These are phyloP conservation scores for Odontothrips loti DNA, from an alignment of 2,888 invertebrate species.

Conservation along the genomic window DNA sequence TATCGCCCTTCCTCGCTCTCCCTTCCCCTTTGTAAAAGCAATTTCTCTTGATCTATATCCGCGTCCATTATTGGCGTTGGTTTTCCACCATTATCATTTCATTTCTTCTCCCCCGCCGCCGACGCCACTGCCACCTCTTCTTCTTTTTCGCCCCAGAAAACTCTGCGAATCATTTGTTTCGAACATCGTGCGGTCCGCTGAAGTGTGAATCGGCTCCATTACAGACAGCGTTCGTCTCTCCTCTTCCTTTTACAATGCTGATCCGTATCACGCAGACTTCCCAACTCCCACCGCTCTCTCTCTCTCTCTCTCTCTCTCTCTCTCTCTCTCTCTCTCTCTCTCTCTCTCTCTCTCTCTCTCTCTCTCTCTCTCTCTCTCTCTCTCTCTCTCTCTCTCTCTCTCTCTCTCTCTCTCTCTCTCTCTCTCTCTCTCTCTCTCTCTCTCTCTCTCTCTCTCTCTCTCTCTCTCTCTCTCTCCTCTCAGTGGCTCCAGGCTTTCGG, in stretches of 20 bases:
- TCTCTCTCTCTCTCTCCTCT: no score
- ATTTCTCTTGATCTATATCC: slow-evolving; percentile 23
- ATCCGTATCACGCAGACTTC: slow-evolving; percentile 8
- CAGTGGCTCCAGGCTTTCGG: no score
- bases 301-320: neutral
- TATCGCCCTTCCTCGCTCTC: neutral
- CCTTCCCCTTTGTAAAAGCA: neutral
- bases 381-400: no score
- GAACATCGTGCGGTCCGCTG: slow-evolving; percentile 23
- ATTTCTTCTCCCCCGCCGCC: neutral
- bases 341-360: no score
- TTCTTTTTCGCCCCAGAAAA: neutral
- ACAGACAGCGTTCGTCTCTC: neutral
- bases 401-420: no score
- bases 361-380: no score
- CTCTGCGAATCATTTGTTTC: slow-evolving; percentile 9
- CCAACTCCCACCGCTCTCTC: neutral
- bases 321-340: neutral
- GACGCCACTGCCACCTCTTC: neutral
- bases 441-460: no score
- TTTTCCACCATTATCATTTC: slow-evolving; percentile 16
- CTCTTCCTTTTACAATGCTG: slow-evolving; percentile 12
- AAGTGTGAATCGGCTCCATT: slow-evolving; percentile 22
- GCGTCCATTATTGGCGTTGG: slow-evolving; percentile 16
- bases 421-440: no score